Conservation (phyloP, 1,140 invertebrate species). For the Tenebrio molitor region DNA sequence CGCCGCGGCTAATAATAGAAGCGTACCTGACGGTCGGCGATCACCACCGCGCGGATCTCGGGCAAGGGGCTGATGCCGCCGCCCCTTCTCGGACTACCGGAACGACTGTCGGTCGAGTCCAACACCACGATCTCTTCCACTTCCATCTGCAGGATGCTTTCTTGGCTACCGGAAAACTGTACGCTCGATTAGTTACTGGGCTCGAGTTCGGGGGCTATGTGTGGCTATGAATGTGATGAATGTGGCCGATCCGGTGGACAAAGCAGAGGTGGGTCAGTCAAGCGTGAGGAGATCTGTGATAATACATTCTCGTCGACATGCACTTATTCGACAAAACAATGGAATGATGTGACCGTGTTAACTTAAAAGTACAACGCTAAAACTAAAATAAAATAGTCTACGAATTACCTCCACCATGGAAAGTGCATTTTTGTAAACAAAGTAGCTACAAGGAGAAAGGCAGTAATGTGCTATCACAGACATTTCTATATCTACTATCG, state of each 20-base stretch:
- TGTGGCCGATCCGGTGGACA: no score
- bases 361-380: constrained; percentile 37
- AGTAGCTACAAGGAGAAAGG: constrained; percentile 52
- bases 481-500: constrained; percentile 38
- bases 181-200: constrained; percentile 1
- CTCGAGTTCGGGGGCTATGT: no score
- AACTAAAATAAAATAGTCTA: constrained; percentile 46
- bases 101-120: constrained; percentile 55
- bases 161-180: constrained; percentile 84
- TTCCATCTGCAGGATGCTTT: constrained; percentile 81
- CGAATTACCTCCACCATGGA: constrained; percentile 49
- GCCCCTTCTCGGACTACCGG: constrained; percentile 55
- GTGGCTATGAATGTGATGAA: constrained; percentile 11
- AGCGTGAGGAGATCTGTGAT: no score
- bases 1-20: constrained; percentile 30
- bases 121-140: constrained; percentile 69
- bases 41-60: constrained; percentile 61
- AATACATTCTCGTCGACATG: constrained; percentile 23
- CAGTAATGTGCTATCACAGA: constrained; percentile 50
- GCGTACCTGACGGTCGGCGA: constrained; percentile 58
- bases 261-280: no score
- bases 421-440: constrained; percentile 47
- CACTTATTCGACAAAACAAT: no score
- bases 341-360: constrained; percentile 4
- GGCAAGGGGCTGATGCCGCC: constrained; percentile 63